Percentiles rank a stretch among this genome's conserved stretches.
Conservation (phyloP, 2,797 vertebrate genomes). For the Microctenopoma stevenorrisi region DNA sequence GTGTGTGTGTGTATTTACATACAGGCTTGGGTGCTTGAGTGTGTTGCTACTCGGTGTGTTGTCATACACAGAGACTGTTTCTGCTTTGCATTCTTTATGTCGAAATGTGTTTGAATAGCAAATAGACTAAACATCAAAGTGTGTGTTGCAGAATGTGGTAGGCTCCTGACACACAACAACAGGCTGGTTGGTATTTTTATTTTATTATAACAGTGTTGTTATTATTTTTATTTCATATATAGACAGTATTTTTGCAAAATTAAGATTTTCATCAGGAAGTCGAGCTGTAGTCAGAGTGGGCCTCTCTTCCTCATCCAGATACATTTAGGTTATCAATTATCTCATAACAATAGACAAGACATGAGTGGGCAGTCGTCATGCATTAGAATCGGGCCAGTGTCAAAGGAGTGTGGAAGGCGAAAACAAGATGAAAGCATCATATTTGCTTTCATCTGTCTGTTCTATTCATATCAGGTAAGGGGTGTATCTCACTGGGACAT, state of each 20-base stretch:
- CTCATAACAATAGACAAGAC: constrained; percentile 29
- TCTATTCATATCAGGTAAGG: constrained; percentile 53
- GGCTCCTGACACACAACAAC: not conserved
- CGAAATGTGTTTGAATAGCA: constrained; percentile 14
- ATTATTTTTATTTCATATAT: not conserved
- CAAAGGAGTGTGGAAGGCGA: constrained; percentile 51
- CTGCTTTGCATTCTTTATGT: constrained; percentile 9
- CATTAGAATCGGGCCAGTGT: constrained; percentile 37
- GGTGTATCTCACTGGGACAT: constrained; percentile 4
- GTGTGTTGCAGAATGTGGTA: constrained; percentile 16
- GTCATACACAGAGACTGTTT: constrained; percentile 6
- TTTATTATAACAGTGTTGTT: no score
- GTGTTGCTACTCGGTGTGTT: constrained; percentile 13
- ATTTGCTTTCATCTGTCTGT: constrained; percentile 57
- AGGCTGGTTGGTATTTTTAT: not conserved
- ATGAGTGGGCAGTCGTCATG: constrained; percentile 30
- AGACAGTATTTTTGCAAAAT: not conserved
- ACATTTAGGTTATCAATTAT: constrained; percentile 47
- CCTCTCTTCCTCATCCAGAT: constrained; percentile 20
- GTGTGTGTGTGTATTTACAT: constrained; percentile 3
- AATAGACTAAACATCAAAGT: constrained; percentile 30
- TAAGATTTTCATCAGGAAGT: not conserved
- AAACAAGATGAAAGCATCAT: constrained; percentile 42
- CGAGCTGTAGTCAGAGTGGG: constrained; percentile 1
- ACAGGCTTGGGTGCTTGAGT: not conserved